phyloP scores from a whole-genome alignment of 2,797 vertebrate species.

The Cossypha polioptera region DNA sequence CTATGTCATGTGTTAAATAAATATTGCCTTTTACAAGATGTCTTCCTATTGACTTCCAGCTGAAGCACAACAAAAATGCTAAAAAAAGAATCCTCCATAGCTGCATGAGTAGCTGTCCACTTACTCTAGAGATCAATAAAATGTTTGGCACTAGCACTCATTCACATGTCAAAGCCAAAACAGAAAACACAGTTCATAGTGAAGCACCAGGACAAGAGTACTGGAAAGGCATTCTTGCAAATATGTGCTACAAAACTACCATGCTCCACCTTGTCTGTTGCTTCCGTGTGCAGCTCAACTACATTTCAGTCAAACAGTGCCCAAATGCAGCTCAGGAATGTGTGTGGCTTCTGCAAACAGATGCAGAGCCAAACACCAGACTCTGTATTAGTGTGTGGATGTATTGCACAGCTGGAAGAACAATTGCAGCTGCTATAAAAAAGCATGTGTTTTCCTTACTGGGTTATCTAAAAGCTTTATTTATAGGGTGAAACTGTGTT shows the following conservation, averaged over 20 bases:
- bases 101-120: neutral
- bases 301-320: slow-evolving; percentile 11
- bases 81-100: neutral
- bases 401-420: neutral
- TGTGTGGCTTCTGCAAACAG: neutral
- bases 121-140: slow-evolving; percentile 36
- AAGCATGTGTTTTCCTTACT: neutral
- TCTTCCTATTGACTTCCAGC: neutral
- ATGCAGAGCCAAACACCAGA: slow-evolving; percentile 6
- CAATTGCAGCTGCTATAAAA: neutral
- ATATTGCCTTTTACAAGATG: slow-evolving; percentile 26
- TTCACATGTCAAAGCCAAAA: slow-evolving; percentile 55
- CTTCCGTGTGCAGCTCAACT: slow-evolving; percentile 37
- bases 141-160: slow-evolving; percentile 4
- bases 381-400: neutral
- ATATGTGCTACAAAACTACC: neutral
- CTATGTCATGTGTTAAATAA: neutral
- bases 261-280: neutral
- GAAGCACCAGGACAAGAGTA: slow-evolving; percentile 35
- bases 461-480: neutral
- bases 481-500: neutral
- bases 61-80: slow-evolving; percentile 31
- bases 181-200: slow-evolving; percentile 26
- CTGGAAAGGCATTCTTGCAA: slow-evolving; percentile 25
- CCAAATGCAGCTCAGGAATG: slow-evolving; percentile 7